Percentiles rank a stretch among this genome's conserved stretches.
These are phyloP conservation scores for Epinotia demarniana DNA, from an alignment of 2,888 invertebrate genomes.

Conservation along the genomic window DNA sequence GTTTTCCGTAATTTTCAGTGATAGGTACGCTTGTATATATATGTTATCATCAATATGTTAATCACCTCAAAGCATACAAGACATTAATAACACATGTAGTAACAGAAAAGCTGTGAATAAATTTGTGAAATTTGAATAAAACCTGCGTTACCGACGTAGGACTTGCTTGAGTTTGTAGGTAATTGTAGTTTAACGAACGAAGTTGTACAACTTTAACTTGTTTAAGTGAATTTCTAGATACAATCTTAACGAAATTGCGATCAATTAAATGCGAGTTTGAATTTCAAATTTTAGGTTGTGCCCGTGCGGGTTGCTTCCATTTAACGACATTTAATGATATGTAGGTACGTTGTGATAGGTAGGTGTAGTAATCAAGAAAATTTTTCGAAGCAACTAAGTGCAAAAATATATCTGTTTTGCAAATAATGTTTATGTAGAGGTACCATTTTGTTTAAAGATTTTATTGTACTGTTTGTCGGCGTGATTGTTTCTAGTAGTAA, in stretches of 20 bases:
- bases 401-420: too few species aligned
- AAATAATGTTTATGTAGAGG: too few species aligned
- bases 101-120: slow-evolving; percentile 17
- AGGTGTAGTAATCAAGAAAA: too few species aligned
- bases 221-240: slow-evolving; percentile 33
- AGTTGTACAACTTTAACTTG: slow-evolving; percentile 34
- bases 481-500: too few species aligned
- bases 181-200: slow-evolving; percentile 39
- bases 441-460: too few species aligned
- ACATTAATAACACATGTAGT: slow-evolving; percentile 24
- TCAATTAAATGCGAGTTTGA: slow-evolving; percentile 22
- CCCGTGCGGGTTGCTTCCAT: neutral
- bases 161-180: slow-evolving; percentile 25
- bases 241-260: slow-evolving; percentile 37
- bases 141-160: slow-evolving; percentile 22
- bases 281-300: slow-evolving; percentile 8
- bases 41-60: neutral
- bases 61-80: neutral
- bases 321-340: neutral
- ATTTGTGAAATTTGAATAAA: slow-evolving; percentile 40
- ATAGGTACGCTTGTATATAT: too few species aligned
- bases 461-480: too few species aligned
- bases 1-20: too few species aligned
- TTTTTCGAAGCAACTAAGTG: too few species aligned
- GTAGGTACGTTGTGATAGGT: neutral